A percentile compares a stretch with the other conserved stretches of the same genome.
Evolutionary conservation across 1,140 invertebrate genomes (phyloP).

Genomic region (Potamilus streckersoni): DNA sequence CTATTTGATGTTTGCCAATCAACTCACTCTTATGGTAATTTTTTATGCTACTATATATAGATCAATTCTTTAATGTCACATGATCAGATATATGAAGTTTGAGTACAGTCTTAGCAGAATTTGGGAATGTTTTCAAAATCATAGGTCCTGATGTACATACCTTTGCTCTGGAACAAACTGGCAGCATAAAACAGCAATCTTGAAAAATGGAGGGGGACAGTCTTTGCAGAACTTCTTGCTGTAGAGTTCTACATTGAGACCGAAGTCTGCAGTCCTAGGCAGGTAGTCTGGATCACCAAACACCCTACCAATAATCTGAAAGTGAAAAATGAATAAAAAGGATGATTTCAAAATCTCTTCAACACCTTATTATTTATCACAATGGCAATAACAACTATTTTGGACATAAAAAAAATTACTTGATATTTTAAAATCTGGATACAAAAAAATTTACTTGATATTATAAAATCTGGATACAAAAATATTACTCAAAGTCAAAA

Average conservation of each 20-base stretch:
- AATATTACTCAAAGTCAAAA: too few species aligned
- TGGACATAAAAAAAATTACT: neutral
- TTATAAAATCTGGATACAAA: too few species aligned
- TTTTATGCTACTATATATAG: too few species aligned
- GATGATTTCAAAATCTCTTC: neutral
- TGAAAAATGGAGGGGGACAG: conserved; percentile 89
- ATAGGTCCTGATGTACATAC: conserved; percentile 23
- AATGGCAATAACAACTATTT: neutral
- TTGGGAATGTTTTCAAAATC: too few species aligned
- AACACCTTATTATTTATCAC: neutral
- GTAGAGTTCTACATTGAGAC: conserved; percentile 88
- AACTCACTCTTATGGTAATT: too few species aligned
- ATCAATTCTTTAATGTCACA: too few species aligned
- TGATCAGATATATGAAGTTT: too few species aligned
- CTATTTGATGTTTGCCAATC: too few species aligned
- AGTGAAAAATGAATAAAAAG: neutral
- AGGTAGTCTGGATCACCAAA: conserved; percentile 93
- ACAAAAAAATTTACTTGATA: too few species aligned
- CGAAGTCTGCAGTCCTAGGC: conserved; percentile 90
- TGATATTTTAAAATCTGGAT: too few species aligned
- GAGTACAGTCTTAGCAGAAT: too few species aligned
- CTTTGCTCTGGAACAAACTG: conserved; percentile 86
- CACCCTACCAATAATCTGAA: conserved; percentile 89
- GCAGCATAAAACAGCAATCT: conserved; percentile 88
- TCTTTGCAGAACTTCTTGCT: conserved; percentile 86